Evolutionary conservation across 2,888 invertebrate species (phyloP), one percentile per base, ranked within the genome.

Genomic region (Alloscopus bannaensis): DNA sequence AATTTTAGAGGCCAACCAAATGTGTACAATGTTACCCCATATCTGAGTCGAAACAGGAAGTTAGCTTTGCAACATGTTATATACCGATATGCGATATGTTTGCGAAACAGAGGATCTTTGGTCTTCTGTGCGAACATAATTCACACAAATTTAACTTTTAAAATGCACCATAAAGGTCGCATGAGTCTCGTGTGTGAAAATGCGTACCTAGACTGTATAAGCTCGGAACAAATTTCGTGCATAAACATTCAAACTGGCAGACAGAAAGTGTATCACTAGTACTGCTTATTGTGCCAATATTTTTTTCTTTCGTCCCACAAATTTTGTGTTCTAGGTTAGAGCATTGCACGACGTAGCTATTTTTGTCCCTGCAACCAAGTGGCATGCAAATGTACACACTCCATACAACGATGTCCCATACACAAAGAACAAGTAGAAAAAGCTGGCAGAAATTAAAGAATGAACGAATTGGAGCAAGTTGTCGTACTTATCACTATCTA

Each of bases 231-330:
- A n/a, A n/a, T 45, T 45, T n/a, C 29, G 13, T 20, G 28, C 45
- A 59, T 70, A 20, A 57, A 70, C 20, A 42, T 29, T 45, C 42
- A 55, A 55, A 24, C 24, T 55, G 16, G n/a, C 6, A 59, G 18
- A 60, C 8, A 31, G 20, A 40, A 60, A 60, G 40, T 60, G 22
- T 60, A 60, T 60, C 60, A 60, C 29, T 29, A 36, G 60, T 60
- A 47, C 28, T 42, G 22, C 45, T 66, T 55, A 75, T 76, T 60
- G 68, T 76, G 75, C 75, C 75, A 76, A 76, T 22, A 50, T 47
- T 59, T 66, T 65, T 66, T 47, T 8, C 59, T 13, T 26, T 52
- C 24, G 13, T 22, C 6, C 8, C 22, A 3, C 3, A 31, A 8
- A 13, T 31, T 59, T 31, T 18, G 16, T 28, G 26, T 16, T 16